A percentile compares a stretch with the other conserved stretches of the same genome.
Conservation (phyloP, 2,113 vertebrate species). For the Vulpes vulpes region DNA sequence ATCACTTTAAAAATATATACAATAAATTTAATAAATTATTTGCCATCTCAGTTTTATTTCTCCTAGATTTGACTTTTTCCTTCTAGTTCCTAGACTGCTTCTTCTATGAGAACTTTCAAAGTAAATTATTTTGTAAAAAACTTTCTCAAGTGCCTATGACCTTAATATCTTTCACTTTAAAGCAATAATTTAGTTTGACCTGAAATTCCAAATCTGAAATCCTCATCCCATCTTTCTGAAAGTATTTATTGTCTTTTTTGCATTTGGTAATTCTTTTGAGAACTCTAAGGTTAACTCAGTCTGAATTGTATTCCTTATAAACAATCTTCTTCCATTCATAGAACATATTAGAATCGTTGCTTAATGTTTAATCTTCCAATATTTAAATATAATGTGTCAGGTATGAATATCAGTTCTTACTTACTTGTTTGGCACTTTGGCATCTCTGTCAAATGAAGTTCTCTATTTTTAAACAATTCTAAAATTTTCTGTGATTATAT, state of each 20-base stretch:
- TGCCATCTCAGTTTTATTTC: background rate
- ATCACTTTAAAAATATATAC: background rate
- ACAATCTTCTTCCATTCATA: background rate
- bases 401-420: background rate
- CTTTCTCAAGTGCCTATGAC: background rate
- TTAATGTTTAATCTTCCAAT: background rate
- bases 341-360: background rate
- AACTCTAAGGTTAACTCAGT: background rate
- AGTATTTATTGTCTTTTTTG: background rate
- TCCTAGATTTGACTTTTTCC: background rate
- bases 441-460: background rate
- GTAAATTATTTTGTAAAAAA: background rate
- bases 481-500: background rate
- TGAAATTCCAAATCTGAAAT: background rate
- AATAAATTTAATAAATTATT: background rate
- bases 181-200: background rate
- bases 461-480: background rate
- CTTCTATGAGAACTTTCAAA: background rate
- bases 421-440: background rate
- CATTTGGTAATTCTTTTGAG: background rate
- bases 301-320: background rate
- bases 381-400: background rate
- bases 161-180: background rate
- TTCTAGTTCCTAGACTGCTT: background rate
- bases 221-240: background rate